Evolutionary conservation across 2,888 invertebrate genomes (phyloP), one percentile per base, ranked within the genome.

Genomic region (Chrysolina americana): DNA sequence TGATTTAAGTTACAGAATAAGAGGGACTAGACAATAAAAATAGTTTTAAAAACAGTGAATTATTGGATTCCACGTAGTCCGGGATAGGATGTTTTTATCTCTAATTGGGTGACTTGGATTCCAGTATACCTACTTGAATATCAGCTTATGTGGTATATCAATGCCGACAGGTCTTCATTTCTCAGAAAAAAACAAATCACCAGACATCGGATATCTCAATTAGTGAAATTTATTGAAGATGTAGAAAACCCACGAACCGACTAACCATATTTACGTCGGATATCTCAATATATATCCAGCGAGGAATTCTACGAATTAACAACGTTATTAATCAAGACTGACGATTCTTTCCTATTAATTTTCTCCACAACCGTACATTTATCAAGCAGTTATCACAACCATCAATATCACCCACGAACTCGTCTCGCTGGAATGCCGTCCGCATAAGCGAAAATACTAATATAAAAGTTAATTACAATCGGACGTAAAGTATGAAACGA

Each of bases 351-450:
- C 41, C 68, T 68, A 68, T 68, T 68, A 68, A 68, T 68, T 68
- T 68, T 68, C 53, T 19, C 53, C 41, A 41, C 68, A 68, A 41
- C 56, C 68, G 53, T 41, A 56, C 68, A 68, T 68, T 68, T 68
- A 68, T 68, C 68, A 68, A 53, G 68, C 53, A 68, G 68, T 68
- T 68, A 68, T 68, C 68, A 68, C 17, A 53, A 53, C 53, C 68
- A 68, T 68, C 68, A 68, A 68, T 68, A 68, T 53, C 68, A 68
- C 68, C 68, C 68, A 68, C 68, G 68, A 68, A 41, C 23, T 53
- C 36, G 53, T 19, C 19, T 41, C 28, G 19, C 15, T 21, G 53
- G 68, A 68, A 68, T 68, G 48, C 53, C 15, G 53, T 41, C 53
- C 41, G 53, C 36, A 11, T 19, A 68, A 44, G 53, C 68, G 66